A percentile compares a stretch with the other conserved stretches of the same genome.
These are phyloP conservation scores for Bruchidius siliquastri DNA, from an alignment of 2,888 invertebrate species.

Conservation along the genomic window DNA sequence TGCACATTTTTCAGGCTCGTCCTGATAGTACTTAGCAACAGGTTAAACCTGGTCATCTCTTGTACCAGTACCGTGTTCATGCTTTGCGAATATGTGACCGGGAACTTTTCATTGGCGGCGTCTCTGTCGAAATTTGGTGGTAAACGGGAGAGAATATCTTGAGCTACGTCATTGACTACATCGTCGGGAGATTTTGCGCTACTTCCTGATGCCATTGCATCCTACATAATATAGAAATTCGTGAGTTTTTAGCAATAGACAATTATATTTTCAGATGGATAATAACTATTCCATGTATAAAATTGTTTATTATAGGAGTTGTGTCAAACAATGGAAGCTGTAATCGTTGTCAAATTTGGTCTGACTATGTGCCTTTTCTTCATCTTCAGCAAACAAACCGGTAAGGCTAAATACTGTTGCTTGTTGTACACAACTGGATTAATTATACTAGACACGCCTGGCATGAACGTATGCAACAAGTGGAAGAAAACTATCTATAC, in stretches of 20 bases:
- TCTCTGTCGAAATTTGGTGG: slow-evolving; percentile 68
- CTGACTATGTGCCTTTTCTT: no score
- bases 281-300: no score
- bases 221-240: slow-evolving; percentile 46
- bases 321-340: no score
- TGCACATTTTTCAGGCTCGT: slow-evolving; percentile 71
- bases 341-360: no score
- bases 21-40: slow-evolving; percentile 68
- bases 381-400: no score
- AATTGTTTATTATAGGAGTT: no score
- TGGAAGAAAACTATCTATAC: no score
- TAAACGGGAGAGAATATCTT: slow-evolving; percentile 71
- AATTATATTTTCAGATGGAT: no score
- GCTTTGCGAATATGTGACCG: slow-evolving; percentile 77
- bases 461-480: no score
- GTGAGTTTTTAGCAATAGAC: background rate
- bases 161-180: slow-evolving; percentile 71
- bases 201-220: slow-evolving; percentile 57
- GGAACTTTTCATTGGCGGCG: slow-evolving; percentile 62
- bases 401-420: no score
- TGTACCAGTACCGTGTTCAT: slow-evolving; percentile 93
- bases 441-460: no score
- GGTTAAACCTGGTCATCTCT: slow-evolving; percentile 77
- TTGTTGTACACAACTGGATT: no score
- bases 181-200: slow-evolving; percentile 71